phyloP scores from a whole-genome alignment of 2,888 invertebrate genomes.

The Apodemia duryi region DNA sequence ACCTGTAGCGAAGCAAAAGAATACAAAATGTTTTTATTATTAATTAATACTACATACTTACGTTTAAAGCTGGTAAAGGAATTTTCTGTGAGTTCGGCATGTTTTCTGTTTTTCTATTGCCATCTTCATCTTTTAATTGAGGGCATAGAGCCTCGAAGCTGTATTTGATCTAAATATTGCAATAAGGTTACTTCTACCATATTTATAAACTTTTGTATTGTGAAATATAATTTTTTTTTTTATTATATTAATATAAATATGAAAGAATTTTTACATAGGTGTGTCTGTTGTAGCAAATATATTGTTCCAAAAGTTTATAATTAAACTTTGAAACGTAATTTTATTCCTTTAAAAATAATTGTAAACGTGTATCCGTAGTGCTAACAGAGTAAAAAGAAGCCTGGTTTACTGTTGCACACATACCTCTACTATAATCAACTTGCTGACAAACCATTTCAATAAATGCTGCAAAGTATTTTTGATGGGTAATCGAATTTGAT shows the following conservation, averaged over 20 bases:
- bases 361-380: too few relatives aligned
- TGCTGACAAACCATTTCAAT: too few relatives aligned
- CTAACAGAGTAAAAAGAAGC: too few relatives aligned
- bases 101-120: constrained; percentile 79
- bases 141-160: constrained; percentile 86
- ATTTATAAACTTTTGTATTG: constrained; percentile 4
- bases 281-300: too few relatives aligned
- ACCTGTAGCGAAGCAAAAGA: constrained; percentile 74
- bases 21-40: constrained; percentile 32
- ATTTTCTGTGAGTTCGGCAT: constrained; percentile 78
- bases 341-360: too few relatives aligned
- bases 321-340: too few relatives aligned
- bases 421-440: too few relatives aligned
- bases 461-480: too few relatives aligned
- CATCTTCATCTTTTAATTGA: constrained; percentile 81
- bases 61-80: constrained; percentile 87
- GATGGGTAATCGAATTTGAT: too few relatives aligned
- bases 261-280: too few relatives aligned
- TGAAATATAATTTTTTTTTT: neutral
- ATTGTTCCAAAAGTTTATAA: too few relatives aligned
- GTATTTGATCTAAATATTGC: constrained; percentile 84
- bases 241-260: neutral
- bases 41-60: constrained; percentile 64
- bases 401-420: too few relatives aligned
- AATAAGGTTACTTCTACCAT: constrained; percentile 22